Conservation (phyloP, 2,113 vertebrate genomes). For the Melozone crissalis region DNA sequence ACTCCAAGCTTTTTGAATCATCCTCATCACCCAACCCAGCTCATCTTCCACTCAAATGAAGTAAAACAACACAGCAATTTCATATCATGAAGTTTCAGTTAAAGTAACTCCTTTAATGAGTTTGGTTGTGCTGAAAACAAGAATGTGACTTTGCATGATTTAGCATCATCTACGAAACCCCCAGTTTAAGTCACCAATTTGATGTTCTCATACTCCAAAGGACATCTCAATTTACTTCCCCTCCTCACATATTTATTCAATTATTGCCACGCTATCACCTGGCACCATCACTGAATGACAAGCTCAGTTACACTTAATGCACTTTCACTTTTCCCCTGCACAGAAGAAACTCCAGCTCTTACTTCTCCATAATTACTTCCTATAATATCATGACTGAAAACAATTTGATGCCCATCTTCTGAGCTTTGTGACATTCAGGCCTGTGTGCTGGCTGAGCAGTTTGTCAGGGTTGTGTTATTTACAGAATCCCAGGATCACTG, state of each 20-base stretch:
- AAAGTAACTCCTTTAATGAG: neutral
- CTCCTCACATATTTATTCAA: neutral
- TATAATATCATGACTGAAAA: neutral
- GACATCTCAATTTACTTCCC: neutral
- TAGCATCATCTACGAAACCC: neutral
- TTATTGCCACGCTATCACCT: neutral
- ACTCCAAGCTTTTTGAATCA: neutral
- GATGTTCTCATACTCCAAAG: neutral
- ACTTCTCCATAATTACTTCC: neutral
- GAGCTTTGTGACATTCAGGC: neutral
- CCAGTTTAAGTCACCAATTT: neutral
- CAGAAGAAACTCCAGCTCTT: neutral
- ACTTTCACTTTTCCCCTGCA: neutral
- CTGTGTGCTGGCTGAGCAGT: neutral
- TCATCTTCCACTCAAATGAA: neutral
- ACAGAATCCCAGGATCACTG: rapidly evolving
- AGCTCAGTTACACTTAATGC: neutral
- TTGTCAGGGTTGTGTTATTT: neutral
- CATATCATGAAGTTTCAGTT: neutral
- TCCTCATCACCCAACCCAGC: neutral
- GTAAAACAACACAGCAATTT: neutral
- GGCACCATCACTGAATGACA: neutral
- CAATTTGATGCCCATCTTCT: neutral
- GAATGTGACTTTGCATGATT: neutral
- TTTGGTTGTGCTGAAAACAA: neutral